Percentiles rank a stretch among this genome's conserved stretches.
Evolutionary conservation across 2,113 vertebrate species (phyloP).

Genomic region (Empidonax alnorum): DNA sequence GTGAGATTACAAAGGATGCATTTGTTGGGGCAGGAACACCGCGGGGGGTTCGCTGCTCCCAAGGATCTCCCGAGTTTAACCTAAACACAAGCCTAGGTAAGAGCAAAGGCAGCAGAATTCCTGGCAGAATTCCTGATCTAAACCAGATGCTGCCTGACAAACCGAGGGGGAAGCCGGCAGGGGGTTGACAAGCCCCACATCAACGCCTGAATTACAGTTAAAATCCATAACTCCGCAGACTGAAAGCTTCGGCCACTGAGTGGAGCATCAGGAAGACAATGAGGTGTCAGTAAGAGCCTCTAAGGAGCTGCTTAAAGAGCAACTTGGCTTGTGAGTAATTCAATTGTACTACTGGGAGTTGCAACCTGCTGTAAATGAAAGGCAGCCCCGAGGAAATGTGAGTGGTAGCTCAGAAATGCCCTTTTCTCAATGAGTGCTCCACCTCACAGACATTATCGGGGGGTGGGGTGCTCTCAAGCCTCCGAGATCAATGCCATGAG

Average conservation of each 20-base stretch:
- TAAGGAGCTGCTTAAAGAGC: neutral
- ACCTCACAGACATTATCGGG: neutral
- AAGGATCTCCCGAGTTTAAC: neutral
- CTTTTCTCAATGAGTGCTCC: neutral
- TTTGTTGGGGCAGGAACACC: slow-evolving; percentile 24
- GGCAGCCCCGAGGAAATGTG: fast-evolving
- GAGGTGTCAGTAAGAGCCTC: neutral
- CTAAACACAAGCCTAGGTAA: slow-evolving; percentile 29
- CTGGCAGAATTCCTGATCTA: neutral
- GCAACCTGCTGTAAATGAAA: neutral
- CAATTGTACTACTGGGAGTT: neutral
- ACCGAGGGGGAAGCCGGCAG: neutral
- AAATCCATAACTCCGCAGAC: neutral
- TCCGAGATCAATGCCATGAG: neutral
- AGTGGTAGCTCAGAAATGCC: neutral
- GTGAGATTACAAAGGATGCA: slow-evolving; percentile 39
- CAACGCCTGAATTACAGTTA: neutral
- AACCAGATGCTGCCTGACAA: slow-evolving; percentile 41
- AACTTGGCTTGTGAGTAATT: neutral
- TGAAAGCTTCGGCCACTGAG: neutral
- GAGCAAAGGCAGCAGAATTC: neutral
- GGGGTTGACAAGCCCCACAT: neutral
- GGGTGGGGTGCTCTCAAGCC: neutral
- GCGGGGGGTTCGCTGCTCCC: slow-evolving; percentile 7
- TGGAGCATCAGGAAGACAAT: neutral